These are phyloP conservation scores for Halesus radiatus DNA, from an alignment of 1,140 invertebrate genomes.

Conservation along the genomic window DNA sequence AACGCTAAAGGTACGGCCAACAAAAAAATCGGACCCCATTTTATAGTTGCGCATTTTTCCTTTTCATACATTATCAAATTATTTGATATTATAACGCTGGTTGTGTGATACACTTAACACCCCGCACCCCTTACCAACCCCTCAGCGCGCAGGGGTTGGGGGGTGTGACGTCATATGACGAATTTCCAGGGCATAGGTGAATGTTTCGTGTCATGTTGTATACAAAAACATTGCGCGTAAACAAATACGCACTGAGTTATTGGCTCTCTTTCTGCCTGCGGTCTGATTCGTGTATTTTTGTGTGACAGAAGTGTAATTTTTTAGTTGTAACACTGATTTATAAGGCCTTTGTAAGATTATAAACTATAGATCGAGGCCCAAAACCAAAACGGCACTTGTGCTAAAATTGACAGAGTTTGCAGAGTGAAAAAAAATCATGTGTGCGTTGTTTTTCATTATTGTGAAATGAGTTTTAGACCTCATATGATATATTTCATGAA, in stretches of 20 bases:
- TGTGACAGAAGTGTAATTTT: no score
- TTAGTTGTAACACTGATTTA: no score
- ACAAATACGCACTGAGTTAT: background rate
- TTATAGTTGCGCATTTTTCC: conserved; percentile 54
- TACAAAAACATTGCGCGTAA: background rate
- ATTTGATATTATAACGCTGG: conserved; percentile 57
- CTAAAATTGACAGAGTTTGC: no score
- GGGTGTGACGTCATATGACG: conserved; percentile 32
- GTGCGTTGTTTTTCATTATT: no score
- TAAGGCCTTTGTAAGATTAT: no score
- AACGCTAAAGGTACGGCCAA: conserved; percentile 22
- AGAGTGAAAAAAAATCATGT: no score
- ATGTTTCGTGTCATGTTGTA: conserved; percentile 10
- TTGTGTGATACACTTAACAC: conserved; percentile 55
- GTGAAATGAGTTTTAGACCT: no score
- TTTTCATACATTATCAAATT: conserved; percentile 57
- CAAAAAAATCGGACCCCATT: conserved; percentile 47
- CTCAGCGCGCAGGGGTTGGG: background rate
- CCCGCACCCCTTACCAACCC: background rate
- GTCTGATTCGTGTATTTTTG: no score
- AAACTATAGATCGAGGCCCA: no score
- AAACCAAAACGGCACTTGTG: no score
- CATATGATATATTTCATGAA: no score
- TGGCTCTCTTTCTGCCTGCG: no score
- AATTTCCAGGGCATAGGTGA: conserved; percentile 6